A percentile compares a stretch with the other conserved stretches of the same genome.
These are phyloP conservation scores for Ceratitis capitata DNA, from an alignment of 1,140 invertebrate species.

Conservation along the genomic window DNA sequence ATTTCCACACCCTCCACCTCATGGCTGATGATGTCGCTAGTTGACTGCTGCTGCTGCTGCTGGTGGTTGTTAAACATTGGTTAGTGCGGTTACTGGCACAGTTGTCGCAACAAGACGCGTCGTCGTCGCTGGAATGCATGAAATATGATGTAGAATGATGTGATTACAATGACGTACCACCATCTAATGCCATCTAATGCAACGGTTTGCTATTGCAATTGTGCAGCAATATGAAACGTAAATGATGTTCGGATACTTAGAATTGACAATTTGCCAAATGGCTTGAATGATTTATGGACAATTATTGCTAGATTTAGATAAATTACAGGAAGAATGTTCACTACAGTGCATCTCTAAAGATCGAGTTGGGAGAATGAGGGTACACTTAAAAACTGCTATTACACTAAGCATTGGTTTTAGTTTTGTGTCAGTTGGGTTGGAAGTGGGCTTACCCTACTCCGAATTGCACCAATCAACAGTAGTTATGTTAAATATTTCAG, in stretches of 20 bases:
- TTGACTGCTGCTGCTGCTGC: not conserved
- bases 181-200: too few species aligned
- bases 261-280: constrained; percentile 59
- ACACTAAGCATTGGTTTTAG: too few species aligned
- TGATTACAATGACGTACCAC: constrained; percentile 58
- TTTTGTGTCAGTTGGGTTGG: too few species aligned
- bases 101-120: constrained; percentile 7
- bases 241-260: constrained; percentile 46
- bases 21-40: too few species aligned
- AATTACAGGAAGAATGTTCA: not conserved
- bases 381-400: too few species aligned
- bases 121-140: constrained; percentile 50
- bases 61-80: not conserved
- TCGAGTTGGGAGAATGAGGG: too few species aligned
- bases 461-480: too few species aligned
- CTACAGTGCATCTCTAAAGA: too few species aligned
- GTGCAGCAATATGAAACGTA: not conserved
- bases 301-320: not conserved
- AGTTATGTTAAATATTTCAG: too few species aligned
- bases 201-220: constrained; percentile 39
- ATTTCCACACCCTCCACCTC: not conserved
- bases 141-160: constrained; percentile 62
- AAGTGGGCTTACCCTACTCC: too few species aligned
- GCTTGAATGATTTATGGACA: constrained; percentile 57
- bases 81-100: constrained; percentile 17